These are phyloP conservation scores for Thoracochromis brauschi DNA, from an alignment of 2,113 vertebrate genomes.

Conservation along the genomic window DNA sequence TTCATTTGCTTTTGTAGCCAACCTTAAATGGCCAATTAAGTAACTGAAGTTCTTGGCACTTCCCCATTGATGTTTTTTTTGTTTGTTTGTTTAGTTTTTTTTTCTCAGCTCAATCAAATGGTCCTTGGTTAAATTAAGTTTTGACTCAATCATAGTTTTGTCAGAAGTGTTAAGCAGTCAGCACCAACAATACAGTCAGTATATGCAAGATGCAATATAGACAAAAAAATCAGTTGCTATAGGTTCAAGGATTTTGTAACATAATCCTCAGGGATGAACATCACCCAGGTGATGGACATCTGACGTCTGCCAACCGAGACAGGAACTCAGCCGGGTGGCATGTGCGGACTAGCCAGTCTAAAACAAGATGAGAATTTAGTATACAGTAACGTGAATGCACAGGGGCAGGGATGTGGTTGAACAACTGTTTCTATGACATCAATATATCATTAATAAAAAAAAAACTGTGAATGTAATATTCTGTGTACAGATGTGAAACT, in stretches of 20 bases:
- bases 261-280: background rate
- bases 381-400: background rate
- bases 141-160: background rate
- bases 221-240: background rate
- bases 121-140: background rate
- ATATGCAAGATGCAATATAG: background rate
- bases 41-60: background rate
- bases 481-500: background rate
- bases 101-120: background rate
- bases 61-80: rapidly evolving
- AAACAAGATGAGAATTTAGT: background rate
- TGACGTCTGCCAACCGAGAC: background rate
- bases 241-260: background rate
- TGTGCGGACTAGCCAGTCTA: background rate
- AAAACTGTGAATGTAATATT: background rate
- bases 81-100: background rate
- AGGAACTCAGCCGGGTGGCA: background rate
- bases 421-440: background rate
- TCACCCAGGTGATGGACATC: background rate
- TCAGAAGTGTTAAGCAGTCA: background rate
- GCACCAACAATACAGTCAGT: background rate
- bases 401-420: background rate
- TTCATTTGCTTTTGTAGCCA: background rate
- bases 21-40: background rate
- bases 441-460: background rate